Percentiles rank a stretch among this genome's conserved stretches.
Conservation (phyloP, 2,888 invertebrate species). For the Lithosia quadra region DNA sequence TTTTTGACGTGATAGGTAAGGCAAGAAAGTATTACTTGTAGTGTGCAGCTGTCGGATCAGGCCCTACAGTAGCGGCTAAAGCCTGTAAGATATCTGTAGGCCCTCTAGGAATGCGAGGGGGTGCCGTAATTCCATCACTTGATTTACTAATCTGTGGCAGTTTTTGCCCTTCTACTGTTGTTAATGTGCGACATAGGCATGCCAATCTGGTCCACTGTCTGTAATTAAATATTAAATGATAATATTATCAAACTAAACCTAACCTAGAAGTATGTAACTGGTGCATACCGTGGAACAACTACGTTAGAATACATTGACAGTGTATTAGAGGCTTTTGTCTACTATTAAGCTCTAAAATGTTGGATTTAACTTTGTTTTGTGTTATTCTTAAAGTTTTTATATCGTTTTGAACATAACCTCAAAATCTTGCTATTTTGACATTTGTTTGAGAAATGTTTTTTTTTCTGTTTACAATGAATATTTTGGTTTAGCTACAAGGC, state of each 20-base stretch:
- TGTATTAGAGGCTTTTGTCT: neutral
- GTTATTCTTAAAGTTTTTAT: conserved; percentile 2
- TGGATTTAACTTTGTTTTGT: neutral
- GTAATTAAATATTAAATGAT: conserved; percentile 27
- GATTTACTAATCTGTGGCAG: conserved; percentile 68
- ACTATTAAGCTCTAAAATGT: neutral
- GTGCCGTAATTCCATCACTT: conserved; percentile 84
- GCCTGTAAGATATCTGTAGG: conserved; percentile 95
- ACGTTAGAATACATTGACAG: conserved; percentile 67
- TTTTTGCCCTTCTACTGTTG: conserved; percentile 76
- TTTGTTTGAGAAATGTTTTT: conserved; percentile 13
- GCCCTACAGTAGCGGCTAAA: conserved; percentile 91
- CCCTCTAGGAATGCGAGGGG: conserved; percentile 90
- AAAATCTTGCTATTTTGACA: conserved; percentile 24
- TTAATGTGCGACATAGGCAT: conserved; percentile 70
- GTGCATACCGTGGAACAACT: conserved; percentile 61
- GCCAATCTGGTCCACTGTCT: conserved; percentile 76
- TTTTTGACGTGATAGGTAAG: neutral
- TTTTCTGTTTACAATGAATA: neutral
- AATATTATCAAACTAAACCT: conserved; percentile 17
- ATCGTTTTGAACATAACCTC: conserved; percentile 31
- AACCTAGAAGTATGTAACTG: conserved; percentile 32
- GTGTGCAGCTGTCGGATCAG: conserved; percentile 94
- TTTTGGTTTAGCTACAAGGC: conserved; percentile 1
- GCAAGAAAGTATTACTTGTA: conserved; percentile 87